These are phyloP conservation scores for Pogoniulus pusillus DNA, from an alignment of 2,797 vertebrate genomes.

Conservation along the genomic window DNA sequence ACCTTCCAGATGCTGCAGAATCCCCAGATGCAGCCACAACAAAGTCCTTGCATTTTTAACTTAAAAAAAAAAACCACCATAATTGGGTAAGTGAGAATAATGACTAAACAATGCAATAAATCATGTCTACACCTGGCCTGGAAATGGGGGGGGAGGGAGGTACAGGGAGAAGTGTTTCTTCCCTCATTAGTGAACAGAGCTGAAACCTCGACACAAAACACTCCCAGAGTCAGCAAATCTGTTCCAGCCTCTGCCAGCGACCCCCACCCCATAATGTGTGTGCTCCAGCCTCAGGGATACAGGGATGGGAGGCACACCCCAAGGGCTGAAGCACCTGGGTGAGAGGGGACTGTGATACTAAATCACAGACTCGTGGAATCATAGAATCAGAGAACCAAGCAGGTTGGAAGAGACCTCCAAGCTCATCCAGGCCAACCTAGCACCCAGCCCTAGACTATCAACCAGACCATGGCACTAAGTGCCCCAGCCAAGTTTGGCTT, in stretches of 20 bases:
- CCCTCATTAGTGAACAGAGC: conserved; percentile 33
- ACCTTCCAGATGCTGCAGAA: conserved; percentile 69
- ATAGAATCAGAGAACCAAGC: too few relatives aligned
- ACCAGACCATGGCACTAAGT: too few relatives aligned
- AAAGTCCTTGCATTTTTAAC: conserved; percentile 61
- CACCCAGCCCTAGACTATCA: too few relatives aligned
- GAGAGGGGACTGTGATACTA: neutral
- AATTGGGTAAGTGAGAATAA: conserved; percentile 73
- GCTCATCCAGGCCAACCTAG: too few relatives aligned
- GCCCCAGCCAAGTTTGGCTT: too few relatives aligned
- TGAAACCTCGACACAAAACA: neutral
- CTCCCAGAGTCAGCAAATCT: conserved; percentile 56
- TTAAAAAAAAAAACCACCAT: conserved; percentile 53
- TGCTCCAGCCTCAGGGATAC: rapidly evolving
- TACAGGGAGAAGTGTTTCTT: neutral
- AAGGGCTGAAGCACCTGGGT: rapidly evolving
- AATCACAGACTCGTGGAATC: neutral
- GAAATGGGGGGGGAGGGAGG: neutral
- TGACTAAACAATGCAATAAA: conserved; percentile 67
- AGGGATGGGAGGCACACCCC: too few relatives aligned
- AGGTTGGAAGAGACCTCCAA: too few relatives aligned
- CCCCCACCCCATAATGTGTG: rapidly evolving
- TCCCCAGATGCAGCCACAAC: conserved; percentile 65
- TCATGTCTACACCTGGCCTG: conserved; percentile 69
- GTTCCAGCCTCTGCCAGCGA: neutral